Evolutionary conservation across 2,797 vertebrate genomes (phyloP).

Genomic region (Gallinago nigripennis): DNA sequence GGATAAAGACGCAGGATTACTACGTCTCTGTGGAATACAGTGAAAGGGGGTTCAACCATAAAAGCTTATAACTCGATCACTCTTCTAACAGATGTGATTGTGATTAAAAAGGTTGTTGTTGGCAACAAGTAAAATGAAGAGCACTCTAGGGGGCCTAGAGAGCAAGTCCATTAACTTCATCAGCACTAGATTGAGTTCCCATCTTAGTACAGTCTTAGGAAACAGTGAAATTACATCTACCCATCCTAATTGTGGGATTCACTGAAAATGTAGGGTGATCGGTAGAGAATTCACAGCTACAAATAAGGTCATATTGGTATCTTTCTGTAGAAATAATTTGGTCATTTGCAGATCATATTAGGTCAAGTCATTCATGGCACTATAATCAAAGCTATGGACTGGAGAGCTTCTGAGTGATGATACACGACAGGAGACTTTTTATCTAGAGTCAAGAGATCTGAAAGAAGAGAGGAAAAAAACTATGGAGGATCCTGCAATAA

Average conservation of each 20-base stretch:
- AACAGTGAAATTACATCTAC: neutral
- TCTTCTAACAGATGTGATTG: constrained; percentile 22
- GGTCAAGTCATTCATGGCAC: neutral
- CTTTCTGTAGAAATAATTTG: constrained; percentile 20
- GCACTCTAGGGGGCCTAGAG: constrained; percentile 4
- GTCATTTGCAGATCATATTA: constrained; percentile 35
- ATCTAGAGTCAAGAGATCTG: neutral
- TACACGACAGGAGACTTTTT: neutral
- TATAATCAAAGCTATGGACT: neutral
- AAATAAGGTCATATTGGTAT: neutral
- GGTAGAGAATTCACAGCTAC: neutral
- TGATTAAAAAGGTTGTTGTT: constrained; percentile 42
- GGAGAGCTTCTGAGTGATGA: neutral
- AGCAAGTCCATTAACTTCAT: constrained; percentile 47
- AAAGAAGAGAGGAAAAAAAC: neutral
- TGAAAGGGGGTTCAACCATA: neutral
- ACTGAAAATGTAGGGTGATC: neutral
- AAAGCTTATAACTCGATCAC: neutral
- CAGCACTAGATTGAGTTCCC: neutral
- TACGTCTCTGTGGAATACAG: neutral
- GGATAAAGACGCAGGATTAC: neutral
- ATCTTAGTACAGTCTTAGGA: neutral
- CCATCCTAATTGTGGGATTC: neutral
- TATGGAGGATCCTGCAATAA: neutral
- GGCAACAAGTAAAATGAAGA: constrained; percentile 51